These are phyloP conservation scores for Barnardius zonarius DNA, from an alignment of 2,113 vertebrate genomes.

Conservation along the genomic window DNA sequence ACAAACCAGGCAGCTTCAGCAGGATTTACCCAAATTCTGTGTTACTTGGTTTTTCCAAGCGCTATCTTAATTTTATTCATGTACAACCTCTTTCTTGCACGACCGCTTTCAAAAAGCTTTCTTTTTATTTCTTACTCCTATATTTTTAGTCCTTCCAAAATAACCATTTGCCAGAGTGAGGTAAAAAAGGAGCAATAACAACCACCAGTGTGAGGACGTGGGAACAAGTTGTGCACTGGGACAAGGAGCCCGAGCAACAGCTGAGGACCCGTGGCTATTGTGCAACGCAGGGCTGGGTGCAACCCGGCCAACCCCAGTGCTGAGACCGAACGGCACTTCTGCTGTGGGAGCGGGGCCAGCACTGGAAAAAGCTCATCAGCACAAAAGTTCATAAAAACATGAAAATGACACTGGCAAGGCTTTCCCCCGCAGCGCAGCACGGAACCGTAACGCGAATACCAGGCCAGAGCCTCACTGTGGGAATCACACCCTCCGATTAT, in stretches of 20 bases:
- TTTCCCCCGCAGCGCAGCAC: neutral
- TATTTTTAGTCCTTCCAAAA: neutral
- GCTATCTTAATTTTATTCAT: rapidly evolving
- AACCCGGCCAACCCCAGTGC: neutral
- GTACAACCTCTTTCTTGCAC: neutral
- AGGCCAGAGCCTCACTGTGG: neutral
- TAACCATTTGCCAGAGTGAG: neutral
- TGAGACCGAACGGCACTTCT: neutral
- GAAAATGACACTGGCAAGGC: neutral
- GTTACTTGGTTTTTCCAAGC: neutral
- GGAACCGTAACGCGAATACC: neutral
- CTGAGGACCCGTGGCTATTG: rapidly evolving
- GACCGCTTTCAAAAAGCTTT: neutral
- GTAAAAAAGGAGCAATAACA: neutral
- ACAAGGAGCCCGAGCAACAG: neutral
- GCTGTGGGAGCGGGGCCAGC: neutral
- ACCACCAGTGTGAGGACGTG: neutral
- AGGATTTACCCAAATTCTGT: neutral
- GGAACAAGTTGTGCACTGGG: neutral
- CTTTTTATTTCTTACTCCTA: neutral
- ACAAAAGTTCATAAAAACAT: neutral
- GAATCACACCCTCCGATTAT: neutral
- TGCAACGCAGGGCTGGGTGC: neutral
- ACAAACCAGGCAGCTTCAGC: neutral
- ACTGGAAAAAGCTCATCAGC: neutral